phyloP scores from a whole-genome alignment of 1,140 invertebrate genomes.

The Drosophila athabasca region DNA sequence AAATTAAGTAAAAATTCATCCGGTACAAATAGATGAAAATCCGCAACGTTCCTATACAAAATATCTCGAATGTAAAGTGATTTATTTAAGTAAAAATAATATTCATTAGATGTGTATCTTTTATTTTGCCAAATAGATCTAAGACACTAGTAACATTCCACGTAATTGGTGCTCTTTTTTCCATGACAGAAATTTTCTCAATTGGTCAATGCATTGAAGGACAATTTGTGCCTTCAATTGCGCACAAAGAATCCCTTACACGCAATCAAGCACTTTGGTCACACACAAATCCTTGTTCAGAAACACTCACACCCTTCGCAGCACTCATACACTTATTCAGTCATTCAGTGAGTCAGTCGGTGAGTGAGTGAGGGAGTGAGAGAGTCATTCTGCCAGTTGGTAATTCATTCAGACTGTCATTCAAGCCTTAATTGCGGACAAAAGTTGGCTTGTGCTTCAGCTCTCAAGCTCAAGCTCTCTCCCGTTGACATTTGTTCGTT shows the following conservation, averaged over 20 bases:
- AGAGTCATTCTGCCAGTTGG: conserved; percentile 3
- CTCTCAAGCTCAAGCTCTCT: conserved; percentile 25
- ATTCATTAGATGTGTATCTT: too few species aligned
- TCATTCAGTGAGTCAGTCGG: conserved; percentile 49
- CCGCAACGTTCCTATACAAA: too few species aligned
- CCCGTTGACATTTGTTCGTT: conserved; percentile 80
- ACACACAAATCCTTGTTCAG: conserved; percentile 28
- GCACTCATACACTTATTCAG: not conserved
- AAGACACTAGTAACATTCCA: not conserved
- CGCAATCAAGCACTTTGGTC: conserved; percentile 33
- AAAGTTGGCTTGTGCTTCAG: conserved; percentile 67
- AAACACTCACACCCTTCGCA: conserved; percentile 20
- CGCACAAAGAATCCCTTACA: conserved; percentile 25
- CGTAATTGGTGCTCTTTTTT: not conserved
- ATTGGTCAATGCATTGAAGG: conserved; percentile 26
- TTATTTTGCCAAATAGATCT: too few species aligned
- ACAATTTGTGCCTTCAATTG: conserved; percentile 23
- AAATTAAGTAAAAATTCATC: too few species aligned
- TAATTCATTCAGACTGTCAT: conserved; percentile 76
- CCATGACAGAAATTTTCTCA: not conserved
- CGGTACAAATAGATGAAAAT: too few species aligned
- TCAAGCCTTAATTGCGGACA: conserved; percentile 76
- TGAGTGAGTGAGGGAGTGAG: conserved; percentile 36
- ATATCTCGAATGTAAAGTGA: too few species aligned
- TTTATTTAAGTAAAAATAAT: too few species aligned